Evolutionary conservation across 1,140 invertebrate genomes (phyloP), one percentile per base, ranked within the genome.

Genomic region (Bombus confusus): DNA sequence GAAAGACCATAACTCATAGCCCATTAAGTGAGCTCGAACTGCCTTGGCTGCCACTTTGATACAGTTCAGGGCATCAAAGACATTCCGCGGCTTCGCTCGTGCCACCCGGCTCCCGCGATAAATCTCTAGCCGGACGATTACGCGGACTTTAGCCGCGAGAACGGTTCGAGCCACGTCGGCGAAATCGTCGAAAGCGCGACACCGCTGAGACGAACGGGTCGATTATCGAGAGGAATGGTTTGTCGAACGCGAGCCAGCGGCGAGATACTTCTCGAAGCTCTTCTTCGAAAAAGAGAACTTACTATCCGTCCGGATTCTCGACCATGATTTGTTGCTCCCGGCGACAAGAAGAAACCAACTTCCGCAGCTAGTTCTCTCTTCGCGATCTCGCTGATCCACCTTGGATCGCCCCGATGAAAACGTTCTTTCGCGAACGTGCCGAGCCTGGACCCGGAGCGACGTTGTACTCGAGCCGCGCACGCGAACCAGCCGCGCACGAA

Each of bases 21-120:
- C 93, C 93, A 94, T 94, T 94, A 94, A 93, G 93, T 90, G 90
- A 91, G 88, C 91, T 91, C 89, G 87, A 92, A 93, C 92, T 91
- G 92, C 81, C 87, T 87, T 81, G 82, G 84, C 87, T 88, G 91
- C 92, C 88, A 92, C 93, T 94, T 94, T 94, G 93, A 94, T 94
- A 94, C 90, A 93, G 91, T 92, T 89, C 83, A 72, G 77, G 85
- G 91, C 93, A 94, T 94, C 94, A 94, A 94, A 94, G 94, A 91
- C 93, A 94, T 94, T 93, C 93, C 92, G 86, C 75, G 81, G 86
- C 66, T 15, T 87, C 73, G 79, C 78, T 18, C 52, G 72, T 64
- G 80, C 75, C 66, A 57, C 79, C 78, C 74, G n/a, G 91, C 88
- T 5, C 74, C 89, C 91, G 81, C 91, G 92, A 92, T 92, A 92